Evolutionary conservation across 2,888 invertebrate species (phyloP).

Genomic region (Sturmia bella): DNA sequence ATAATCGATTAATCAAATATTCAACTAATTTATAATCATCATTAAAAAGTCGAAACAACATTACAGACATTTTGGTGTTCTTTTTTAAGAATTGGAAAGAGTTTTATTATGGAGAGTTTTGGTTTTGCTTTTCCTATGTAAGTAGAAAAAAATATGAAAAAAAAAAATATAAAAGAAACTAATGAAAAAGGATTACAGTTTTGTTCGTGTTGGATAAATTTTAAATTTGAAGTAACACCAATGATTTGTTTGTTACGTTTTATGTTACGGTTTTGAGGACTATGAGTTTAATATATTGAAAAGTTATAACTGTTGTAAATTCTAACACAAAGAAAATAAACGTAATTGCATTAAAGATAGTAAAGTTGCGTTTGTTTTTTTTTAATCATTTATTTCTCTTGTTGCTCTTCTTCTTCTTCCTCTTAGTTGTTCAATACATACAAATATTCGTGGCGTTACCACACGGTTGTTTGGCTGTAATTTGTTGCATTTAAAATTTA

Average conservation of each 20-base stretch:
- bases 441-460: constrained; percentile 59
- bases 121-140: constrained; percentile 14
- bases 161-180: constrained; percentile 47
- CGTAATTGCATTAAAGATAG: constrained; percentile 69
- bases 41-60: constrained; percentile 57
- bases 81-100: neutral
- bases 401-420: constrained; percentile 24
- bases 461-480: constrained; percentile 63
- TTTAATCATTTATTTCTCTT: constrained; percentile 47
- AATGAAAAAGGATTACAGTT: constrained; percentile 36
- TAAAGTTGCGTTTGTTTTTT: constrained; percentile 72
- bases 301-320: constrained; percentile 48
- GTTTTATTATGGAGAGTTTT: neutral
- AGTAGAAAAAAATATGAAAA: constrained; percentile 38
- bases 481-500: constrained; percentile 82
- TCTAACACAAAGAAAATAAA: constrained; percentile 68
- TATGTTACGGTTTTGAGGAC: constrained; percentile 56
- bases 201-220: constrained; percentile 49
- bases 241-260: constrained; percentile 60
- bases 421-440: constrained; percentile 67
- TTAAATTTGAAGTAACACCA: constrained; percentile 59
- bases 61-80: constrained; percentile 46
- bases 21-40: constrained; percentile 37
- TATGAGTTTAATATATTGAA: constrained; percentile 49
- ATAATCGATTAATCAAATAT: constrained; percentile 44